A percentile compares a stretch with the other conserved stretches of the same genome.
Evolutionary conservation across 2,113 vertebrate species (phyloP).

Genomic region (Pavo muticus): DNA sequence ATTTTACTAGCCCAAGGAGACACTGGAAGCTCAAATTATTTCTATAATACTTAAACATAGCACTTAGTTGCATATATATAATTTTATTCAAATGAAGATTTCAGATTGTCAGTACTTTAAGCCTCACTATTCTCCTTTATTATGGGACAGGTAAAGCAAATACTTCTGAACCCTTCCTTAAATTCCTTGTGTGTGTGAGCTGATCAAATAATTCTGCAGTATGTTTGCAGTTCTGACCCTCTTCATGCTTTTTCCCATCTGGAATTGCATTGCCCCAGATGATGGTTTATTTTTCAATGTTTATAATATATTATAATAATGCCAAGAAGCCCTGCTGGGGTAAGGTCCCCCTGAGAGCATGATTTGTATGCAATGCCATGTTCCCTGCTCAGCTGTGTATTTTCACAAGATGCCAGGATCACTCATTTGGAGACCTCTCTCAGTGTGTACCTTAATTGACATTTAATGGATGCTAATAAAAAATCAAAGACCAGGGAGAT

Average conservation of each 20-base stretch:
- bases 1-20: neutral
- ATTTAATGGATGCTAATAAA: neutral
- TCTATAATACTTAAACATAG: neutral
- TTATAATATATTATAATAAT: neutral
- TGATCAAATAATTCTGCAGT: neutral
- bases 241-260: neutral
- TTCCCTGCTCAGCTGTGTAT: neutral
- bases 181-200: neutral
- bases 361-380: neutral
- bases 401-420: neutral
- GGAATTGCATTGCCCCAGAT: neutral
- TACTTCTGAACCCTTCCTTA: neutral
- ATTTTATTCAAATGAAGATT: neutral
- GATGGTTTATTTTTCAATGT: neutral
- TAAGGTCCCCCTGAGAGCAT: rapidly evolving
- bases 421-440: neutral
- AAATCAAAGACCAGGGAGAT: neutral
- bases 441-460: neutral
- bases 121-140: neutral
- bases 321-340: neutral
- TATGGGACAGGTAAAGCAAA: neutral
- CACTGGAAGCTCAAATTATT: neutral
- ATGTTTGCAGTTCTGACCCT: neutral
- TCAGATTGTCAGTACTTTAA: neutral
- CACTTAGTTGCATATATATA: neutral